phyloP scores from a whole-genome alignment of 2,113 vertebrate genomes.

The Xiphias gladius region DNA sequence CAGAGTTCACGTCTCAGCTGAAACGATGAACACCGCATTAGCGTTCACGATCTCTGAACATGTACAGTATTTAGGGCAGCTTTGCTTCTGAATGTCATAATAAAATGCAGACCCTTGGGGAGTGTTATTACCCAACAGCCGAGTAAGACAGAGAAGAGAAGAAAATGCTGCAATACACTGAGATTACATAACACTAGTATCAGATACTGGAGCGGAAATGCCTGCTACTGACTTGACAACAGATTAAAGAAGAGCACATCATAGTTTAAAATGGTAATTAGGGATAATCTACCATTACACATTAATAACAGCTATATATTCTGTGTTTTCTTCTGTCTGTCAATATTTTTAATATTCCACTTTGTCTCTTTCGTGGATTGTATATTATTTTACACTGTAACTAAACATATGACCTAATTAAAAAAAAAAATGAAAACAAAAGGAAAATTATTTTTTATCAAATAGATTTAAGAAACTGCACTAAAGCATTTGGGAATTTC shows the following conservation, averaged over 20 bases:
- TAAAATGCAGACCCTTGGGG: constrained; percentile 20
- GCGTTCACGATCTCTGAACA: background rate
- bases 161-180: background rate
- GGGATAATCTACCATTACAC: background rate
- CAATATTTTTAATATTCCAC: too few species aligned
- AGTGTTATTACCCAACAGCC: background rate
- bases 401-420: background rate
- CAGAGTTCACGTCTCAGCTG: background rate
- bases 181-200: constrained; percentile 10
- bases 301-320: background rate
- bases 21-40: background rate
- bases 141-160: constrained; percentile 44
- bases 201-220: constrained; percentile 14
- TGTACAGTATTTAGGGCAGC: background rate
- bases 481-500: background rate
- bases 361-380: too few species aligned
- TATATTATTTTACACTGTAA: background rate
- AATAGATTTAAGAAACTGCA: background rate
- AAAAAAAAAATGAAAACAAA: too few species aligned
- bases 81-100: background rate
- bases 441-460: too few species aligned
- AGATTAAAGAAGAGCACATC: background rate
- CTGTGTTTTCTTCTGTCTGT: too few species aligned
- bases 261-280: background rate
- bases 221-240: background rate